These are phyloP conservation scores for Actinia equina DNA, from an alignment of 64 coral and sea anemone genomes.

Conservation along the genomic window DNA sequence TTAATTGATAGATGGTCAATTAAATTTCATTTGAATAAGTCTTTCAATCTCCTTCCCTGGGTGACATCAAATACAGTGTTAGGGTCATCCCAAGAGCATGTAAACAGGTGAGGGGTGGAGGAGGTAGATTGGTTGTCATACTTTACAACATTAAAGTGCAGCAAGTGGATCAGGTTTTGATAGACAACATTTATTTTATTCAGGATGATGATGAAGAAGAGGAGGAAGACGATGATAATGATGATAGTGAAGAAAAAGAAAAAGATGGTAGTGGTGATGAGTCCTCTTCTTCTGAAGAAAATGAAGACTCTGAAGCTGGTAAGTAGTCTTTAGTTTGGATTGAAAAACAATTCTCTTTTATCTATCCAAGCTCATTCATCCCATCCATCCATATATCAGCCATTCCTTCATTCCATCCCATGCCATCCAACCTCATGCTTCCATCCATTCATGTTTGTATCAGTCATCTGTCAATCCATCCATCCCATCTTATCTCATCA, in stretches of 20 bases:
- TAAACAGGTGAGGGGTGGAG: no score
- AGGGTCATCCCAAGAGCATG: no score
- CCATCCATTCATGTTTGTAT: not conserved
- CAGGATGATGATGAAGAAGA: conserved; percentile 47
- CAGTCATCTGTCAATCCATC: not conserved
- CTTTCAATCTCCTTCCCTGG: no score
- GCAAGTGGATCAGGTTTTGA: no score
- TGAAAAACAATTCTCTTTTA: not conserved
- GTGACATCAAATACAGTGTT: not conserved
- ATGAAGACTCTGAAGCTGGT: conserved; percentile 9
- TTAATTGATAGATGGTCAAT: not conserved
- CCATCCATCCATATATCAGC: no score
- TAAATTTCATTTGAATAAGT: not conserved
- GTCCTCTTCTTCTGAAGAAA: not conserved
- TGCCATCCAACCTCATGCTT: no score
- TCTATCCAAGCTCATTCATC: not conserved
- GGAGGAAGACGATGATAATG: conserved; percentile 53
- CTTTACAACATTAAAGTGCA: not conserved
- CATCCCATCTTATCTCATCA: not conserved
- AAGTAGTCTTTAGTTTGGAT: not conserved
- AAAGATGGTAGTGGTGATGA: conserved; percentile 1
- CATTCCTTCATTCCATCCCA: no score
- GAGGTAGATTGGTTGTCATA: no score
- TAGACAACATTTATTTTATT: not conserved
- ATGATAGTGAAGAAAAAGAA: conserved; percentile 30